Conservation (phyloP, 2,113 vertebrate species). For the Microcebus tavaratra region DNA sequence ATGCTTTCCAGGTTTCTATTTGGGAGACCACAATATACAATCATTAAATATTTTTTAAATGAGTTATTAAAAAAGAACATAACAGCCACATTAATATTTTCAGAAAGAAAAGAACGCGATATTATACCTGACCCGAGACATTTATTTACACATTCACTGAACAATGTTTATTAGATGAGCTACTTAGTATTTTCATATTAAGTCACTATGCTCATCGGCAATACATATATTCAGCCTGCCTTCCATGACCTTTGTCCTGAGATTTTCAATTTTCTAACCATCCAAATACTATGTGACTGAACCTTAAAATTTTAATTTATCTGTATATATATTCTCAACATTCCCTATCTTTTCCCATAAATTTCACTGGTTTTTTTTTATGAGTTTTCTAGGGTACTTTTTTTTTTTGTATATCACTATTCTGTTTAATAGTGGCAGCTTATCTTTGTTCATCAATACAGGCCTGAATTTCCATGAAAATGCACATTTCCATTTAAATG, state of each 20-base stretch:
- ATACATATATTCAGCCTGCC: not conserved
- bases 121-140: not conserved
- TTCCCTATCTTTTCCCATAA: not conserved
- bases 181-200: not conserved
- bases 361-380: constrained; percentile 11
- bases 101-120: not conserved
- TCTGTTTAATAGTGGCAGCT: constrained; percentile 47
- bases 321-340: not conserved
- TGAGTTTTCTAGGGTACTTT: not conserved
- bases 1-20: not conserved
- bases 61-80: not conserved
- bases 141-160: not conserved
- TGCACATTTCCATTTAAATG: constrained; percentile 78
- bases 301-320: constrained; percentile 32
- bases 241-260: not conserved
- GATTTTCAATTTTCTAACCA: constrained; percentile 5
- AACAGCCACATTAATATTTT: not conserved
- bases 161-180: not conserved
- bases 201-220: not conserved
- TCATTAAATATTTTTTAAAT: constrained; percentile 18
- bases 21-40: not conserved
- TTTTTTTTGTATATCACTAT: not conserved
- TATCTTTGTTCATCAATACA: constrained; percentile 72
- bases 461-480: constrained; percentile 71
- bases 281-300: not conserved